These are phyloP conservation scores for Malurus splendens DNA, from an alignment of 2,797 vertebrate species.

Conservation along the genomic window DNA sequence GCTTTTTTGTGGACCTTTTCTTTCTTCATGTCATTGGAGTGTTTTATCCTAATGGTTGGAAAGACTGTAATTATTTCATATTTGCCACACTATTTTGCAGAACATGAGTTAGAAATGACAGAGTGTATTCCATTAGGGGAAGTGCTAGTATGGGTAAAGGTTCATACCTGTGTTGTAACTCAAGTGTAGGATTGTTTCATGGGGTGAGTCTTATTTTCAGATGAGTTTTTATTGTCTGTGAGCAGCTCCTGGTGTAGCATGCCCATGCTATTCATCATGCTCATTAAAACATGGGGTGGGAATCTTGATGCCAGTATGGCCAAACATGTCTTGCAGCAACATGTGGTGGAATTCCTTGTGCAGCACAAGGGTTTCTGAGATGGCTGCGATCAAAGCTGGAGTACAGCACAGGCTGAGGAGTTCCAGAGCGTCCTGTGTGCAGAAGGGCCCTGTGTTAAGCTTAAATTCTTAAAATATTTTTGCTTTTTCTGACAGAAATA, in stretches of 20 bases:
- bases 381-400: background rate
- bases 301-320: background rate
- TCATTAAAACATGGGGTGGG: background rate
- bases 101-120: background rate
- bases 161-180: background rate
- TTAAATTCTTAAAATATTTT: conserved; percentile 17
- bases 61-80: background rate
- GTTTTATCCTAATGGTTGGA: background rate
- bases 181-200: background rate
- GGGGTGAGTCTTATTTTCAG: background rate
- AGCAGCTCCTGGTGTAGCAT: background rate
- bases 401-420: background rate
- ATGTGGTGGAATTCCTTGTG: background rate
- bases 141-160: background rate
- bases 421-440: background rate
- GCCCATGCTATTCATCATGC: background rate
- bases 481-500: background rate
- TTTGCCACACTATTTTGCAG: background rate
- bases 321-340: background rate
- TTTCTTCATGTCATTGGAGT: background rate
- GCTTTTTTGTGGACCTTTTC: background rate
- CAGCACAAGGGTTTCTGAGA: background rate
- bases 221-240: background rate
- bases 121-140: background rate
- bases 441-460: background rate